Evolutionary conservation across 2,888 invertebrate species (phyloP), one percentile per base, ranked within the genome.

Genomic region (Anaspis maculata): DNA sequence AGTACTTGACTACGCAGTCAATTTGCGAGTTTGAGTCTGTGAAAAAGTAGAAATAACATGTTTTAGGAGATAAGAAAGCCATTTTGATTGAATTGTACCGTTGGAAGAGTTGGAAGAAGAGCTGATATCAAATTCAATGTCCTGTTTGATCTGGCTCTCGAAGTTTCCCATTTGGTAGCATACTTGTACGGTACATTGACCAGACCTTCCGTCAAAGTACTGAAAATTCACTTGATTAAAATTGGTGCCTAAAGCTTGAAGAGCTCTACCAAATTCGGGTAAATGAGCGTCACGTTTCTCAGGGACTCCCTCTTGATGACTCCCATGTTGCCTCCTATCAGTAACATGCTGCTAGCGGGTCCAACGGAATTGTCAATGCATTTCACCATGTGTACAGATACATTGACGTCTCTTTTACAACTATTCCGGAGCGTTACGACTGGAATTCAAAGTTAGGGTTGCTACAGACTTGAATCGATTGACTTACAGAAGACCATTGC

Each of bases 1-100:
- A 66, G 52, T 74, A 74, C 39, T 73, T 74, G 41, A 69, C 65
- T 35, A 69, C 67, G 44, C 74, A 74, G 45, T 72, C 67, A 0
- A 70, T 63, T 4, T 11, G 13, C n/a, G 9, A 10, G 13, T 9
- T 6, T 3, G 2, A 25, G n/a, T n/a, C n/a, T n/a, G n/a, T n/a
- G n/a, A n/a, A n/a, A n/a, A n/a, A n/a, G n/a, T n/a, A n/a, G n/a
- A n/a, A n/a, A n/a, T n/a, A n/a, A n/a, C n/a, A n/a, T n/a, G n/a
- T n/a, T n/a, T n/a, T n/a, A n/a, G n/a, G n/a, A n/a, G n/a, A n/a
- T n/a, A 23, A 14, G 9, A 32, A 12, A 15, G n/a, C 7, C 2
- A 13, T 3, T 12, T 25, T n/a, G n/a, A n/a, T n/a, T n/a, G n/a
- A n/a, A n/a, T n/a, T n/a, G n/a, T n/a, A n/a, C n/a, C n/a, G n/a